Conservation (phyloP, 2,888 invertebrate genomes). For the Sphaerophoria taeniata region DNA sequence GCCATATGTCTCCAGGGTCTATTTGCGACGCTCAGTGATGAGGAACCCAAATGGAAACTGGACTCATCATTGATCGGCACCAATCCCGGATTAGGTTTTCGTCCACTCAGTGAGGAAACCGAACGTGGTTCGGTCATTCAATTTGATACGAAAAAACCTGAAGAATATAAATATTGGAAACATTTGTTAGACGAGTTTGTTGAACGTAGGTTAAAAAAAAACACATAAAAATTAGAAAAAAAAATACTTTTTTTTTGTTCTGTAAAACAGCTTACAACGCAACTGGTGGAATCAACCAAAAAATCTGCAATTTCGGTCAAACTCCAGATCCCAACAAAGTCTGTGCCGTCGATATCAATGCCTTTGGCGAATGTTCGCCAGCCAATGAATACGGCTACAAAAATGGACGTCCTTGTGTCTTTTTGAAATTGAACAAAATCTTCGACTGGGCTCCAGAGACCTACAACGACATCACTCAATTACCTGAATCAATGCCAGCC, state of each 20-base stretch:
- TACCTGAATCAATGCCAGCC: slow-evolving; percentile 86
- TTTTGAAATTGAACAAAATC: slow-evolving; percentile 93
- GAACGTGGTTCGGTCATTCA: slow-evolving; percentile 86
- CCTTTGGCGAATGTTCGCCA: slow-evolving; percentile 84
- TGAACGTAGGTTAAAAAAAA: slow-evolving; percentile 83
- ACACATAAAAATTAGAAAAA: slow-evolving; percentile 7
- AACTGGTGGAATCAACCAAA: slow-evolving; percentile 83
- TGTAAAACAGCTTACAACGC: slow-evolving; percentile 82
- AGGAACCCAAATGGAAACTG: slow-evolving; percentile 90
- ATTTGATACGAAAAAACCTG: slow-evolving; percentile 84
- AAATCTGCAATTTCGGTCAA: slow-evolving; percentile 84
- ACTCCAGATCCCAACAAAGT: slow-evolving; percentile 83
- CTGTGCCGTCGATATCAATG: slow-evolving; percentile 83
- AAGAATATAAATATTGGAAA: slow-evolving; percentile 85
- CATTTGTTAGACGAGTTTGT: slow-evolving; percentile 84
- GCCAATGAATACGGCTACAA: slow-evolving; percentile 87
- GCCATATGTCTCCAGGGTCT: slow-evolving; percentile 93
- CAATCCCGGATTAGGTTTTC: slow-evolving; percentile 87
- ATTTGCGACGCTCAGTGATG: slow-evolving; percentile 87
- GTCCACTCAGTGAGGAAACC: slow-evolving; percentile 85
- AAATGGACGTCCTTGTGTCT: slow-evolving; percentile 90
- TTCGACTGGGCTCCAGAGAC: slow-evolving; percentile 89
- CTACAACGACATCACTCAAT: slow-evolving; percentile 84
- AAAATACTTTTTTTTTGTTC: not conserved
- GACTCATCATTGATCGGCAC: slow-evolving; percentile 90